A percentile compares a stretch with the other conserved stretches of the same genome.
Evolutionary conservation across 2,113 vertebrate species (phyloP).

Genomic region (Seriola aureovittata): DNA sequence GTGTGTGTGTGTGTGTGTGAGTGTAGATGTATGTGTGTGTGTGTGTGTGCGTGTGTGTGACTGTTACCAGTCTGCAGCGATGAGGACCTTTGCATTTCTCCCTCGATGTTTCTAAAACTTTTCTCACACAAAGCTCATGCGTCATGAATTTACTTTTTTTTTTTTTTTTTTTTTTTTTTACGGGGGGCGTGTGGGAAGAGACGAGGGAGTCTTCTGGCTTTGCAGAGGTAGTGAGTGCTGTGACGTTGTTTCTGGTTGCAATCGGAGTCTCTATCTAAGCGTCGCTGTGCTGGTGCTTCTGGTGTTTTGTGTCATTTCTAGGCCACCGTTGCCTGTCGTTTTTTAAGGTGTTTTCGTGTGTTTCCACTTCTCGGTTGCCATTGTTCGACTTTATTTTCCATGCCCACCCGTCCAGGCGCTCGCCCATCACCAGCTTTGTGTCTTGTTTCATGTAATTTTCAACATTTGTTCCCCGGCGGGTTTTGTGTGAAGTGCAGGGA

Average conservation of each 20-base stretch:
- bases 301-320: slow-evolving; percentile 47
- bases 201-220: slow-evolving; percentile 53
- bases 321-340: slow-evolving; percentile 24
- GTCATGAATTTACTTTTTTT: slow-evolving; percentile 63
- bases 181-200: slow-evolving; percentile 48
- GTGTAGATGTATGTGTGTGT: slow-evolving; percentile 16
- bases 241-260: slow-evolving; percentile 63
- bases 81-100: slow-evolving; percentile 34
- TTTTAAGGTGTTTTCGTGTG: background rate
- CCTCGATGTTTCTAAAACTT: slow-evolving; percentile 66
- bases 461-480: slow-evolving; percentile 45
- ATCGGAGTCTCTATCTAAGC: slow-evolving; percentile 39
- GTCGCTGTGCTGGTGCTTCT: slow-evolving; percentile 20
- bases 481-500: slow-evolving; percentile 43
- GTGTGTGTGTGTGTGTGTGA: slow-evolving; percentile 7
- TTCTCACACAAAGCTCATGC: slow-evolving; percentile 69
- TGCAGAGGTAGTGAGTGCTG: slow-evolving; percentile 58
- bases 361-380: slow-evolving; percentile 36
- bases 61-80: slow-evolving; percentile 30
- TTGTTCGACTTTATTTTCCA: slow-evolving; percentile 59
- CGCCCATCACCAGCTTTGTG: slow-evolving; percentile 45
- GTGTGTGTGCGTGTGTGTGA: slow-evolving; percentile 8
- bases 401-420: slow-evolving; percentile 9
- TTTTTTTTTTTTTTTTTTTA: slow-evolving; percentile 33
- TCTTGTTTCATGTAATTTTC: slow-evolving; percentile 63